These are phyloP conservation scores for Rhabdornis inornatus DNA, from an alignment of 2,113 vertebrate species.

Conservation along the genomic window DNA sequence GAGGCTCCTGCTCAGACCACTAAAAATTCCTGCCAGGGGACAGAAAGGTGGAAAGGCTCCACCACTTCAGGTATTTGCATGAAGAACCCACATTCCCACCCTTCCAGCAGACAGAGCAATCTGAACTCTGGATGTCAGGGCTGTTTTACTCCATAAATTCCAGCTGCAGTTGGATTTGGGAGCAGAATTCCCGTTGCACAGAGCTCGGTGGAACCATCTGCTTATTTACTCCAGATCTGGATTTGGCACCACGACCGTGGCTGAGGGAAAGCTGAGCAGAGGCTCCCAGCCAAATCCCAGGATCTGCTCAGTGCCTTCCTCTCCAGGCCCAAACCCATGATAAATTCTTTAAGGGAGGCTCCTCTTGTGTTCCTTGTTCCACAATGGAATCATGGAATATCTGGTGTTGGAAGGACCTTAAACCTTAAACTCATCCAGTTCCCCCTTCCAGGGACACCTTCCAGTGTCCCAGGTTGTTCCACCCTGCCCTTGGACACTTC, in stretches of 20 bases:
- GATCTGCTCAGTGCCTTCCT: background rate
- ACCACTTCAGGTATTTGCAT: no score
- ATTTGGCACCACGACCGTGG: background rate
- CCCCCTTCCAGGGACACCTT: background rate
- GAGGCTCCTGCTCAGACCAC: background rate
- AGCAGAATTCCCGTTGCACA: background rate
- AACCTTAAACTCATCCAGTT: background rate
- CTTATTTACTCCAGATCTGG: background rate
- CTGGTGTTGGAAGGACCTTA: background rate
- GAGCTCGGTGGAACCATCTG: background rate
- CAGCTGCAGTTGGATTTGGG: background rate
- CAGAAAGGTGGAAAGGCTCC: no score
- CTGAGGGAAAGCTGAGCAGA: background rate
- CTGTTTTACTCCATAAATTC: background rate
- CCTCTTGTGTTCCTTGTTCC: background rate
- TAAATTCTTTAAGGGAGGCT: background rate
- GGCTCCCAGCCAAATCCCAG: background rate
- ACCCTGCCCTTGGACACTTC: background rate
- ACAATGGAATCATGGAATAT: background rate
- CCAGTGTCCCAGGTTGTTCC: background rate
- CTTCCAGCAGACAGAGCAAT: background rate
- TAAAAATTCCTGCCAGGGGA: background rate
- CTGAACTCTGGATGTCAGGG: background rate
- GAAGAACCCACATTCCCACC: background rate
- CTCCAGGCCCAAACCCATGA: background rate